These are phyloP conservation scores for Zosterops pallidus DNA, from an alignment of 2,113 vertebrate species.

Conservation along the genomic window DNA sequence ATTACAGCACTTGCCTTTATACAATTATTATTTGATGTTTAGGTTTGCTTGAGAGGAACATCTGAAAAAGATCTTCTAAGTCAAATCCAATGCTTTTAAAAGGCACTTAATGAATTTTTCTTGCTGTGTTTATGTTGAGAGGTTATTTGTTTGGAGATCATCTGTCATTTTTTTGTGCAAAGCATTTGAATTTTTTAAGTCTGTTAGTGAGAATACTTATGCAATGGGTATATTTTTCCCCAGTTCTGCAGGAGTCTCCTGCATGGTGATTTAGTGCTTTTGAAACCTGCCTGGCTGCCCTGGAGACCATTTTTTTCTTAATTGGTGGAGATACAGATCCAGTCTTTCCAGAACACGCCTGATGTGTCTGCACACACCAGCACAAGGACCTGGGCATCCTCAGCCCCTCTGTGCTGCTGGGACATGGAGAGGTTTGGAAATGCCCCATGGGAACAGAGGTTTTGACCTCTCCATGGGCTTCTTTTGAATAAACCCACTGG, in stretches of 20 bases:
- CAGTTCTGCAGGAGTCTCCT: constrained; percentile 14
- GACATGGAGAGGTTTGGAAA: background rate
- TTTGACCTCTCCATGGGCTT: background rate
- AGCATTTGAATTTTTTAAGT: constrained; percentile 18
- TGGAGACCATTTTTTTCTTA: background rate
- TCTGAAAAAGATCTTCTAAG: constrained; percentile 58
- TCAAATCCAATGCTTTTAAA: constrained; percentile 59
- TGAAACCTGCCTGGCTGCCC: background rate
- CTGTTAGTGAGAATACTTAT: constrained; percentile 19
- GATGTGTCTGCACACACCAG: background rate
- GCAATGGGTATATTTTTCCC: constrained; percentile 21
- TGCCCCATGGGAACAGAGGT: rapidly evolving
- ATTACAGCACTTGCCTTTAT: constrained; percentile 37
- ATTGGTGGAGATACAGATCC: background rate
- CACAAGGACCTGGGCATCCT: background rate
- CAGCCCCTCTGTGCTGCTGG: background rate
- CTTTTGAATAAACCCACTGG: background rate
- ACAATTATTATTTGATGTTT: constrained; percentile 67
- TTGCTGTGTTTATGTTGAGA: constrained; percentile 45
- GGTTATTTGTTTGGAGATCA: constrained; percentile 50
- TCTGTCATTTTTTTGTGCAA: constrained; percentile 23
- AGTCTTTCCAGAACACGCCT: background rate
- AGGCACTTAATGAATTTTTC: constrained; percentile 62
- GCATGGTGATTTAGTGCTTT: background rate
- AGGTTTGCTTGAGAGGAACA: constrained; percentile 57